These are phyloP conservation scores for Ictalurus punctatus DNA, from an alignment of 2,113 vertebrate genomes.

Conservation along the genomic window DNA sequence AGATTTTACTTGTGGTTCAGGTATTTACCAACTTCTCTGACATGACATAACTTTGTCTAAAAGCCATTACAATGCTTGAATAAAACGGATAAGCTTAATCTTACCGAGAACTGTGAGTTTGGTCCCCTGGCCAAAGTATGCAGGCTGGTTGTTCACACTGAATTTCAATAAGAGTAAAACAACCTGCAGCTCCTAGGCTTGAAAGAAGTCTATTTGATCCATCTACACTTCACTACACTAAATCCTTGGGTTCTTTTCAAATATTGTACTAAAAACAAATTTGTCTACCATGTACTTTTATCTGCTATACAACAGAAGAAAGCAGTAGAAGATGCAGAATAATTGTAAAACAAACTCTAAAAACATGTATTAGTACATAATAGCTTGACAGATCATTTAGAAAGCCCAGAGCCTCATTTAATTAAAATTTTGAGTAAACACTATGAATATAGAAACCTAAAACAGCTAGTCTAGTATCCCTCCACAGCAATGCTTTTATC, in stretches of 20 bases:
- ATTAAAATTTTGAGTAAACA: neutral
- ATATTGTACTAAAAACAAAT: neutral
- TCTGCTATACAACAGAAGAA: neutral
- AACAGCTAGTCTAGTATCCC: constrained; percentile 24
- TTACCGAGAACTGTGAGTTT: constrained; percentile 62
- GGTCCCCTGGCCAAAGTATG: constrained; percentile 58
- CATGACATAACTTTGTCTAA: neutral
- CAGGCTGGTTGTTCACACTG: constrained; percentile 56
- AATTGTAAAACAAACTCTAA: neutral
- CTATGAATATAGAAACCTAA: constrained; percentile 43
- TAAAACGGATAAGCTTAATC: constrained; percentile 15
- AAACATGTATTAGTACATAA: neutral
- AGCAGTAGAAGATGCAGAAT: neutral
- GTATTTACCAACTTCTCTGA: neutral
- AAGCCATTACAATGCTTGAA: neutral
- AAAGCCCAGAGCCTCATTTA: neutral
- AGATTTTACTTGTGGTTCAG: neutral
- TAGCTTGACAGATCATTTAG: neutral
- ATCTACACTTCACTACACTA: no score
- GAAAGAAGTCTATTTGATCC: neutral
- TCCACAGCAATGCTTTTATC: neutral
- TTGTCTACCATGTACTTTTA: neutral
- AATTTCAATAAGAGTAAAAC: constrained; percentile 47
- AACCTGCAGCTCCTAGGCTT: neutral
- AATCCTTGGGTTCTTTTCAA: neutral